Evolutionary conservation across 1,140 invertebrate species (phyloP).

Genomic region (Dreissena polymorpha): DNA sequence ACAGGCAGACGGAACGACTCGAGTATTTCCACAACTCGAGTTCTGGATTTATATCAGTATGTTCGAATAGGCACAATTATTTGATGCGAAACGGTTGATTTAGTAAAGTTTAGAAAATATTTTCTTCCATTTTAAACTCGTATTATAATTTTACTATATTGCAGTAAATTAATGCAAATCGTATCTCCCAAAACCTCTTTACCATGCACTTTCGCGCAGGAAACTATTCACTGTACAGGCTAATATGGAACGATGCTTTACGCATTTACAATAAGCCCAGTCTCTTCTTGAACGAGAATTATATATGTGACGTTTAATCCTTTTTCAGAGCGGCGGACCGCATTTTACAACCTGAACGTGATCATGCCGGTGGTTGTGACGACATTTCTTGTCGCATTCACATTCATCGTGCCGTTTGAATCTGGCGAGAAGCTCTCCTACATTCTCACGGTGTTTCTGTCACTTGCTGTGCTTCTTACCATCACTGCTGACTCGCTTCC

Average conservation of each 20-base stretch:
- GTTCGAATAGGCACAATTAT: no score
- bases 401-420: slow-evolving; percentile 38
- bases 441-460: slow-evolving; percentile 35
- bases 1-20: neutral
- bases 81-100: no score
- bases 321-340: slow-evolving; percentile 33
- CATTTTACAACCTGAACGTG: slow-evolving; percentile 39
- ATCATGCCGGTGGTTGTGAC: slow-evolving; percentile 32
- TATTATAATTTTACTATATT: no score
- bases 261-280: no score
- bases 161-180: no score
- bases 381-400: slow-evolving; percentile 25
- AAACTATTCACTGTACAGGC: no score
- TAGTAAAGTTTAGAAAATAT: no score
- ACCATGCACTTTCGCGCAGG: no score
- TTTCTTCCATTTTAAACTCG: no score
- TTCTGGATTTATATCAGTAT: slow-evolving; percentile 29
- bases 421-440: slow-evolving; percentile 5
- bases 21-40: slow-evolving; percentile 26
- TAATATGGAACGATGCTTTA: no score
- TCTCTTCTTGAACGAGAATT: no score
- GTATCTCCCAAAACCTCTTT: no score
- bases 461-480: slow-evolving; percentile 30
- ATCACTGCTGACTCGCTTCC: slow-evolving; percentile 29
- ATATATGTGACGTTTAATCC: neutral